Conservation (phyloP, 2,888 invertebrate genomes). For the Eurytoma adleriae region DNA sequence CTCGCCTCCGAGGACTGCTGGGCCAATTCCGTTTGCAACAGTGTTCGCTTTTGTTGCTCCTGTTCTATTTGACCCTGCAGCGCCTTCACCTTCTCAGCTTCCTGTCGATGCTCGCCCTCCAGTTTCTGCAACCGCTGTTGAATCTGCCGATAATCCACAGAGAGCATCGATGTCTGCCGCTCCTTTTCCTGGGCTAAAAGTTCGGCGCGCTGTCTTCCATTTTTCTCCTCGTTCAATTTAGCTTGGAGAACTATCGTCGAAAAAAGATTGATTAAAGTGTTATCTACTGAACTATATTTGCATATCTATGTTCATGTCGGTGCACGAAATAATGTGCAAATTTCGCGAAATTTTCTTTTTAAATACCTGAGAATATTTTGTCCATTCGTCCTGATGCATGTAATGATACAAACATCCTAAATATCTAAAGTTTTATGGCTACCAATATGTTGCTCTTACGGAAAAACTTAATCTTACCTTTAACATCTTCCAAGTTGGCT, state of each 20-base stretch:
- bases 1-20: conserved; percentile 84
- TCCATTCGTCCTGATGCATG: conserved; percentile 84
- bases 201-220: conserved; percentile 90
- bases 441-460: no score
- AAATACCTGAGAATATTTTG: conserved; percentile 82
- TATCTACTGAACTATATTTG: background rate
- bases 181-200: conserved; percentile 93
- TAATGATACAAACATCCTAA: conserved; percentile 40
- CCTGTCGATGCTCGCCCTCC: conserved; percentile 94
- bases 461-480: conserved; percentile 80
- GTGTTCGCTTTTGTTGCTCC: conserved; percentile 90
- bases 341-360: background rate
- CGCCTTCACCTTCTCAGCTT: conserved; percentile 88
- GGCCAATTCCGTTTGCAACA: conserved; percentile 89
- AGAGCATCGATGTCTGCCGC: conserved; percentile 94
- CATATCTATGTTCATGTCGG: no score
- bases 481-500: conserved; percentile 93
- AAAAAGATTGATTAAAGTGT: background rate
- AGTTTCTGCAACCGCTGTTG: conserved; percentile 92
- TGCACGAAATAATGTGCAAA: background rate
- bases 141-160: conserved; percentile 96
- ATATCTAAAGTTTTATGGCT: background rate
- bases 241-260: conserved; percentile 86
- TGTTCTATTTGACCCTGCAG: conserved; percentile 93
- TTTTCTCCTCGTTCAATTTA: conserved; percentile 94